Conservation (phyloP, 1,140 invertebrate genomes). For the Papilio dardanus region DNA sequence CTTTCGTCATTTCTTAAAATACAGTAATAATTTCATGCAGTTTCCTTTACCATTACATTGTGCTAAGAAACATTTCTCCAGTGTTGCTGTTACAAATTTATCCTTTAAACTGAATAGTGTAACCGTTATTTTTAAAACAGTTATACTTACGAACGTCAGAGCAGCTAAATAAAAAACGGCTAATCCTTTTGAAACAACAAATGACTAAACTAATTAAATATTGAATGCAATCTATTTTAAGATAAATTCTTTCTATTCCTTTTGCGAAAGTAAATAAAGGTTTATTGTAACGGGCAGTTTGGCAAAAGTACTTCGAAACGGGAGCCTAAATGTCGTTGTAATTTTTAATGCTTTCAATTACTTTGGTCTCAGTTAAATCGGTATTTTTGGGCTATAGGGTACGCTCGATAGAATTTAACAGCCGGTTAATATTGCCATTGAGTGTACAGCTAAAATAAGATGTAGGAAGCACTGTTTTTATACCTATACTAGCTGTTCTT, state of each 20-base stretch:
- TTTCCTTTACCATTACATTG: neutral
- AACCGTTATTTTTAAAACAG: too few relatives aligned
- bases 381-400: conserved; percentile 9
- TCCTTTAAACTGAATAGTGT: neutral
- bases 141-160: too few relatives aligned
- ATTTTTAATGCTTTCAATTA: conserved; percentile 26
- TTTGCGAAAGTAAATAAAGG: neutral
- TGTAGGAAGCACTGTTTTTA: too few relatives aligned
- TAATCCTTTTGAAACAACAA: too few relatives aligned
- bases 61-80: neutral
- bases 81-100: neutral
- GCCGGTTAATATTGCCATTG: neutral
- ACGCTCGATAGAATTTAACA: conserved; percentile 7
- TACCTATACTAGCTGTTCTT: too few relatives aligned
- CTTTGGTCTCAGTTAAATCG: neutral
- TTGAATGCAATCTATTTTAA: neutral
- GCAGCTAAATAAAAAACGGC: too few relatives aligned
- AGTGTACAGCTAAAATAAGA: neutral
- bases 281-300: neutral
- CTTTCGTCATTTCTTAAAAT: neutral
- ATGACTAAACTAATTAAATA: neutral
- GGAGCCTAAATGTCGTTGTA: conserved; percentile 7
- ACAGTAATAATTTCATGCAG: neutral
- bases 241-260: neutral
- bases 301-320: neutral